These are phyloP conservation scores for Ifrita kowaldi DNA, from an alignment of 2,113 vertebrate species.

Conservation along the genomic window DNA sequence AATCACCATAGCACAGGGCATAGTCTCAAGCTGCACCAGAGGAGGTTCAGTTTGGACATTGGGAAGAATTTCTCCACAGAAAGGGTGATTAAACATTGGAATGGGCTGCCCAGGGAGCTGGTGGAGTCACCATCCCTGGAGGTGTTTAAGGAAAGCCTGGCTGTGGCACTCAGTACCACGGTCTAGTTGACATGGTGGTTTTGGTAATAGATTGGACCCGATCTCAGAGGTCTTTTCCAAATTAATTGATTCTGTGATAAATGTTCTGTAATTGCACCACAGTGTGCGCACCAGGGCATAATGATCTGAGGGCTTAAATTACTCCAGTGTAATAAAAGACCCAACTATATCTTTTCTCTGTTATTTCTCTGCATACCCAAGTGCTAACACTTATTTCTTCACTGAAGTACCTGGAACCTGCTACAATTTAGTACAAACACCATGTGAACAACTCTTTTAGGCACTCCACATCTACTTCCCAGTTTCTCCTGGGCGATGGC, in stretches of 20 bases:
- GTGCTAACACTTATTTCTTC: neutral
- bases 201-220: fast-evolving
- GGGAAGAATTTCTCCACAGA: neutral
- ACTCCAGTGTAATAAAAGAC: neutral
- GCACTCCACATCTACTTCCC: neutral
- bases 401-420: neutral
- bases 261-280: neutral
- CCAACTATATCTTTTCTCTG: neutral
- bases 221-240: neutral
- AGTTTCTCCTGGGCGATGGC: neutral
- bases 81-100: neutral
- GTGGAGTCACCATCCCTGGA: neutral
- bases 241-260: neutral
- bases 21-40: neutral
- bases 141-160: neutral
- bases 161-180: fast-evolving
- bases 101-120: neutral
- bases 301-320: neutral
- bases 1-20: neutral
- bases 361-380: neutral
- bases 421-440: neutral
- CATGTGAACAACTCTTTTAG: neutral
- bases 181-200: neutral
- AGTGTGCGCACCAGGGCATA: neutral
- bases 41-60: neutral